Conservation (phyloP, 2,888 invertebrate species). For the Chaetoderma sp. region DNA sequence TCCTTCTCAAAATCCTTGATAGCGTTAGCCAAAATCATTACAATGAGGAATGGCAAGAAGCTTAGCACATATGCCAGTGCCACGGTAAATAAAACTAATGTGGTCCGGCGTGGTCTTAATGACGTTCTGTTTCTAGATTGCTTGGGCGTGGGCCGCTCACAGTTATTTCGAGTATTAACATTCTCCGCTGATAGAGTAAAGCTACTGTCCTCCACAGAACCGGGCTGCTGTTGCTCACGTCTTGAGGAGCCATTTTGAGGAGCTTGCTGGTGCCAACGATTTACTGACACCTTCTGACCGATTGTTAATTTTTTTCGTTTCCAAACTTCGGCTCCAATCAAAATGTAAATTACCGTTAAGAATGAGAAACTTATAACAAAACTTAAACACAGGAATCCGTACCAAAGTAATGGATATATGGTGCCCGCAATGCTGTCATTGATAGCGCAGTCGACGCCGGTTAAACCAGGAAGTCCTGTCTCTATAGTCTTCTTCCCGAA, state of each 20-base stretch:
- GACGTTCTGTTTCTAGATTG: not conserved
- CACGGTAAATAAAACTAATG: slow-evolving; percentile 57
- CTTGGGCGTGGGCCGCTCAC: not conserved
- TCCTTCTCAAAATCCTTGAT: slow-evolving; percentile 52
- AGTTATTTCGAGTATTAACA: not conserved
- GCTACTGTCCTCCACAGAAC: not conserved
- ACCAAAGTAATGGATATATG: slow-evolving; percentile 55
- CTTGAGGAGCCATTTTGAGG: not conserved
- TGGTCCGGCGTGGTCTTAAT: slow-evolving; percentile 55
- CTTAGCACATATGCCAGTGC: slow-evolving; percentile 58
- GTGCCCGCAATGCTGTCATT: slow-evolving; percentile 54
- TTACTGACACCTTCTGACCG: slow-evolving; percentile 32
- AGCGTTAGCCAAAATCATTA: slow-evolving; percentile 54
- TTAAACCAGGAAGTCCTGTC: slow-evolving; percentile 35
- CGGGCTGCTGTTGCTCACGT: not conserved
- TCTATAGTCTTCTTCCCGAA: slow-evolving; percentile 51
- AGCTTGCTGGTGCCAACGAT: not conserved
- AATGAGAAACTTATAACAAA: slow-evolving; percentile 52
- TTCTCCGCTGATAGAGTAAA: not conserved
- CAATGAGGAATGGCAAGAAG: slow-evolving; percentile 57
- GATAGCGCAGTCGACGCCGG: slow-evolving; percentile 56
- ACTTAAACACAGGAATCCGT: slow-evolving; percentile 53
- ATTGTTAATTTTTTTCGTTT: slow-evolving; percentile 48
- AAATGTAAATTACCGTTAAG: slow-evolving; percentile 53
- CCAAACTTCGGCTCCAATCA: slow-evolving; percentile 55